These are phyloP conservation scores for Epizoanthus scotinus DNA, from an alignment of 92 coral and sea anemone genomes.

Conservation along the genomic window DNA sequence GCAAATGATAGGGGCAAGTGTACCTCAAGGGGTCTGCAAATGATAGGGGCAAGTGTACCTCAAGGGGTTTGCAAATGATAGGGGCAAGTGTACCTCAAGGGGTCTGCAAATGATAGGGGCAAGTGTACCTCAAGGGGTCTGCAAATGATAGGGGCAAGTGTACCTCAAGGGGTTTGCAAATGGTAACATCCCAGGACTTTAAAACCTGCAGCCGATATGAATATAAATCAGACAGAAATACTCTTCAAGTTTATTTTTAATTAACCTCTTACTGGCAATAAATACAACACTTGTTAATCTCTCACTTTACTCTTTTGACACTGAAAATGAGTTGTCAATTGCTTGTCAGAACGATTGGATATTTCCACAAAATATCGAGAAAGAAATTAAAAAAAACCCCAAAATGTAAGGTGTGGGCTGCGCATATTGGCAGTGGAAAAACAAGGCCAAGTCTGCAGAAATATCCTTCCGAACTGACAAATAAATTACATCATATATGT, in stretches of 20 bases:
- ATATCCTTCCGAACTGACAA: conserved; percentile 3
- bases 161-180: too few relatives aligned
- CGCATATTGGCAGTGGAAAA: background rate
- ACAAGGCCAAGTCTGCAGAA: background rate
- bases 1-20: too few relatives aligned
- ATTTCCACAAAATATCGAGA: background rate
- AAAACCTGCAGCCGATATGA: too few relatives aligned
- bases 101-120: too few relatives aligned
- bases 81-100: too few relatives aligned
- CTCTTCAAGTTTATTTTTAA: conserved; percentile 25
- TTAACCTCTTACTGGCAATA: conserved; percentile 21
- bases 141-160: too few relatives aligned
- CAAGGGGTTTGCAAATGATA: too few relatives aligned
- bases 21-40: too few relatives aligned
- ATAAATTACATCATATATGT: conserved; percentile 24
- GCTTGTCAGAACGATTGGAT: background rate
- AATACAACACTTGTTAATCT: conserved; percentile 11
- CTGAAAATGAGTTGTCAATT: conserved; percentile 2
- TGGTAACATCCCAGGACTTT: too few relatives aligned
- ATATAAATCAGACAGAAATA: background rate
- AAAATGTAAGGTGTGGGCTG: background rate
- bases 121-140: too few relatives aligned
- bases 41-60: too few relatives aligned
- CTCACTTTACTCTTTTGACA: conserved; percentile 3
- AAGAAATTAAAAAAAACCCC: too few relatives aligned